A percentile compares a stretch with the other conserved stretches of the same genome.
phyloP scores from a whole-genome alignment of 2,888 invertebrate genomes.

The Linyphia triangularis region DNA sequence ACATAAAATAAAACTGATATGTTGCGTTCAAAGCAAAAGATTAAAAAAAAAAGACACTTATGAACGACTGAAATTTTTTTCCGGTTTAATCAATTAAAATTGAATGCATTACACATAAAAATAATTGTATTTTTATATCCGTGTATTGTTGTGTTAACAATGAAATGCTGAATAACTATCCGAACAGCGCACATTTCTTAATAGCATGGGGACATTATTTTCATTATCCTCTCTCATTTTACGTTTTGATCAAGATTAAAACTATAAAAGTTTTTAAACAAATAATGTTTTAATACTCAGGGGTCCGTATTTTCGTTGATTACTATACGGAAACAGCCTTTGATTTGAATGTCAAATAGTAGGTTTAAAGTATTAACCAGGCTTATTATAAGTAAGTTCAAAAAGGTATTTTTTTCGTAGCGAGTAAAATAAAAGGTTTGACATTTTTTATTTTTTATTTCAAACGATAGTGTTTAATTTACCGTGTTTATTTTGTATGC shows the following conservation, averaged over 20 bases:
- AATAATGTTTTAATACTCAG: constrained; percentile 47
- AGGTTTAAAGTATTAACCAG: constrained; percentile 20
- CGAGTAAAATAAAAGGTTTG: constrained; percentile 42
- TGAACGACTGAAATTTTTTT: neutral
- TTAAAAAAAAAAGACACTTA: neutral
- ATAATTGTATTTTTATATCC: neutral
- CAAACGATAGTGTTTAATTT: neutral
- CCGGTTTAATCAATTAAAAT: neutral
- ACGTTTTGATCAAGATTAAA: constrained; percentile 32
- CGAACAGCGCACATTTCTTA: constrained; percentile 3
- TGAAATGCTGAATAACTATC: constrained; percentile 4
- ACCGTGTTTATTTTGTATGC: neutral
- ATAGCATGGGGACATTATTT: constrained; percentile 25
- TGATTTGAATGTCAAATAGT: constrained; percentile 30
- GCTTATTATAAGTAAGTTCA: constrained; percentile 30
- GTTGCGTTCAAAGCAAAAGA: no score
- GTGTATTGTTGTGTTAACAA: constrained; percentile 25
- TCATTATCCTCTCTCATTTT: neutral
- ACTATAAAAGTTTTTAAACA: constrained; percentile 17
- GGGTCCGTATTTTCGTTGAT: constrained; percentile 13
- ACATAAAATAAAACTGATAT: neutral
- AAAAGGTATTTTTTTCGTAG: constrained; percentile 22
- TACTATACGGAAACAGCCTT: constrained; percentile 13
- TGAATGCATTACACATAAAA: neutral
- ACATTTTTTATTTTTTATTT: no score